Conservation (phyloP, 2,888 invertebrate genomes). For the Cephus runcator region DNA sequence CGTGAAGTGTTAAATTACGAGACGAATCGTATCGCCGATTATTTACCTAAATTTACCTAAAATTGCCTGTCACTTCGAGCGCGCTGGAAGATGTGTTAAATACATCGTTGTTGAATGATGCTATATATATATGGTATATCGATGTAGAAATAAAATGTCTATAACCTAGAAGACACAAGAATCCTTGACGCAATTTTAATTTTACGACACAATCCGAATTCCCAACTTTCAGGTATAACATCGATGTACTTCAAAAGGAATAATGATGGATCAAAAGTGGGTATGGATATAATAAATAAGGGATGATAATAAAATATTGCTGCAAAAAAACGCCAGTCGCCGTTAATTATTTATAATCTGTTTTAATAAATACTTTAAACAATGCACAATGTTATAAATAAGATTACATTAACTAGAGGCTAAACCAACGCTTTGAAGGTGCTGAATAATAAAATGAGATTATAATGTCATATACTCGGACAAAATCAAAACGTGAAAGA, state of each 20-base stretch:
- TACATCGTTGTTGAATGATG: conserved; percentile 12
- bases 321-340: not conserved
- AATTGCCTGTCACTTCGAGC: conserved; percentile 3
- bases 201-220: not conserved
- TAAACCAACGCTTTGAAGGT: conserved; percentile 42
- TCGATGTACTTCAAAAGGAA: not conserved
- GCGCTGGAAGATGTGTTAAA: not conserved
- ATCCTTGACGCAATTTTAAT: not conserved
- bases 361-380: conserved; percentile 59
- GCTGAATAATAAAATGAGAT: conserved; percentile 40
- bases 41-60: conserved; percentile 3
- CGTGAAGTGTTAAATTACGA: not conserved
- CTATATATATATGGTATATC: conserved; percentile 20
- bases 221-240: not conserved
- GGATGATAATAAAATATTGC: not conserved
- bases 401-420: conserved; percentile 41
- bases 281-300: not conserved
- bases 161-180: conserved; percentile 15
- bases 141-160: conserved; percentile 23
- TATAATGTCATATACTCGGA: conserved; percentile 21
- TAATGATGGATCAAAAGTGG: not conserved
- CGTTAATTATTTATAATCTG: conserved; percentile 35
- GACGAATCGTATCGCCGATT: not conserved
- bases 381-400: conserved; percentile 58
- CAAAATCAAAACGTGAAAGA: not conserved